Percentiles rank a stretch among this genome's conserved stretches.
phyloP scores from a whole-genome alignment of 92 coral and sea anemone species.

The Muricea muricata region DNA sequence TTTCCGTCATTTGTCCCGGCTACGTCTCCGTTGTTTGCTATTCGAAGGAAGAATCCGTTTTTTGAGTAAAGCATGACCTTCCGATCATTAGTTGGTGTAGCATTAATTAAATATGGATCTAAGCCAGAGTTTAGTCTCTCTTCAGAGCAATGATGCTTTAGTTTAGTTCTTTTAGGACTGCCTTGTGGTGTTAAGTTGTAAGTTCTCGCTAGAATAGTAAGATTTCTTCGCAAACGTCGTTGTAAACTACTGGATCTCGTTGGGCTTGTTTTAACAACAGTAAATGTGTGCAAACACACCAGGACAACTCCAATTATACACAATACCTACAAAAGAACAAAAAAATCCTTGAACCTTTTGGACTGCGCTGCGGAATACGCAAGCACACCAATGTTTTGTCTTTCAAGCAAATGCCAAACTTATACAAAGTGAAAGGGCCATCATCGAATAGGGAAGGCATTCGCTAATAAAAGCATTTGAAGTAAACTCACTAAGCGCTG shows the following conservation, averaged over 20 bases:
- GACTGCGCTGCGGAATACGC: not conserved
- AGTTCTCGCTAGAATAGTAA: constrained; percentile 23
- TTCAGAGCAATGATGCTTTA: not conserved
- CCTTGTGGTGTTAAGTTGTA: constrained; percentile 21
- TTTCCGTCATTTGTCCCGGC: not conserved
- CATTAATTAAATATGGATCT: constrained; percentile 1
- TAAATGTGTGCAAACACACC: constrained; percentile 41
- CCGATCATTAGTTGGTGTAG: constrained; percentile 23
- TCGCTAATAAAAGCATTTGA: not conserved
- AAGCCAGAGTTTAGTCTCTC: not conserved
- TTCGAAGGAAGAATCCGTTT: constrained; percentile 2
- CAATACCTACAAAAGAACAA: constrained; percentile 43
- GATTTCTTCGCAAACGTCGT: constrained; percentile 25
- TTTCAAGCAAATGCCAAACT: not conserved
- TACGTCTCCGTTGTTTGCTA: constrained; percentile 27
- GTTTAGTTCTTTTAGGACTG: not conserved
- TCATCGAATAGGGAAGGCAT: not conserved
- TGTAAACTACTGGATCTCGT: constrained; percentile 12
- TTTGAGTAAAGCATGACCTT: constrained; percentile 10
- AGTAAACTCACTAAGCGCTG: constrained; percentile 36
- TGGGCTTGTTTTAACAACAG: constrained; percentile 36
- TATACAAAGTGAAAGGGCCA: not conserved
- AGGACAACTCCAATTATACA: constrained; percentile 46
- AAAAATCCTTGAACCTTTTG: not conserved
- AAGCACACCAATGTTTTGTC: not conserved